These are phyloP conservation scores for Penaeus monodon DNA, from an alignment of 2,888 invertebrate genomes.

Conservation along the genomic window DNA sequence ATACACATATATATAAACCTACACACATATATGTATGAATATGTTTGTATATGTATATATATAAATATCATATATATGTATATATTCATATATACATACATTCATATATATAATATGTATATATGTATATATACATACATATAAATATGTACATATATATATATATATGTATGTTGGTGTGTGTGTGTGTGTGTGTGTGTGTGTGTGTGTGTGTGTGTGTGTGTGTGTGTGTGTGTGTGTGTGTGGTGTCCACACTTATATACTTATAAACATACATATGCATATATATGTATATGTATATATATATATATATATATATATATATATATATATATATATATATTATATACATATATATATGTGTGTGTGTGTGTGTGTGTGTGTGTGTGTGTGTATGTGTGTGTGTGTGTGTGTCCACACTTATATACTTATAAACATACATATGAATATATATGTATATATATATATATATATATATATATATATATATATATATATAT, in stretches of 20 bases:
- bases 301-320: not conserved
- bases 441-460: constrained; percentile 13
- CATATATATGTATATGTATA: not conserved
- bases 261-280: not conserved
- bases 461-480: constrained; percentile 4
- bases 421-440: not conserved
- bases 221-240: not conserved
- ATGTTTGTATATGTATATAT: too few relatives aligned
- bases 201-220: constrained; percentile 9
- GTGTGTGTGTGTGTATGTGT: constrained; percentile 12
- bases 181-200: constrained; percentile 30
- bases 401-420: not conserved
- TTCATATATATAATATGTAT: constrained; percentile 23
- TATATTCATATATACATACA: not conserved
- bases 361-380: not conserved
- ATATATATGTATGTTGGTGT: not conserved
- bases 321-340: not conserved
- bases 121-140: constrained; percentile 2
- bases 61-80: too few relatives aligned
- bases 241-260: not conserved
- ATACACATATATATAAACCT: too few relatives aligned
- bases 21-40: too few relatives aligned
- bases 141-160: not conserved
- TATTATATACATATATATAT: not conserved
- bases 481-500: not conserved